Evolutionary conservation across 2,888 invertebrate species (phyloP), one percentile per base, ranked within the genome.

Genomic region (Eristalinus aeneus): DNA sequence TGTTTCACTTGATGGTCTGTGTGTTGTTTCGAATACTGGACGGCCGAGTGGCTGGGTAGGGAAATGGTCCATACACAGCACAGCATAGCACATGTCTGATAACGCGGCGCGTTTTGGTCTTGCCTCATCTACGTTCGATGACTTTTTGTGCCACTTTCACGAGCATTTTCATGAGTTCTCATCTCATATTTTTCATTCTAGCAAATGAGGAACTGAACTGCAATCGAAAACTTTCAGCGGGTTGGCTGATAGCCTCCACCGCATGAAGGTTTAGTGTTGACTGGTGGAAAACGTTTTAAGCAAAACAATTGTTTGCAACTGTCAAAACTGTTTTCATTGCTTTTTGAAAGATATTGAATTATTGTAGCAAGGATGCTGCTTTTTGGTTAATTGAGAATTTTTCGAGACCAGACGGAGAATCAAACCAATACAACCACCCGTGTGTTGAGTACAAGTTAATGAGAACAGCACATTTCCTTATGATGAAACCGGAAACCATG

Each of bases 111-210:
- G 46, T n/a, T 58, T n/a, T 39, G 16, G 67, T 67, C 16, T 34
- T 53, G 73, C 58, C 64, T 74, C 53, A 36, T 63, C 67, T 58
- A 67, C 75, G 84, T 80, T 58, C 84, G 84, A 85, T 85, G 84
- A 85, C 84, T 85, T 85, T 80, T 75, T 80, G 84, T 85, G 72
- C 80, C 60, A 85, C 75, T 80, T 85, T 75, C 36, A 27, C n/a
- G 53, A 69, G 74, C 36, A 58, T 68, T 22, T 56, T 64, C 46
- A 46, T 46, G 46, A 46, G 46, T 46, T 46, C 16, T 16, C 46
- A 46, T 46, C 5, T 46, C n/a, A n/a, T n/a, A n/a, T n/a, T 46
- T 46, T 16, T 46, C n/a, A n/a, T 6, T 16, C 16, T 16, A 16
- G 16, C 46, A 16, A 46, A 46, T 46, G 16, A 46, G 56, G 20